Evolutionary conservation across 2,888 invertebrate species (phyloP), one percentile per base, ranked within the genome.

Genomic region (Drosophila kokeensis): DNA sequence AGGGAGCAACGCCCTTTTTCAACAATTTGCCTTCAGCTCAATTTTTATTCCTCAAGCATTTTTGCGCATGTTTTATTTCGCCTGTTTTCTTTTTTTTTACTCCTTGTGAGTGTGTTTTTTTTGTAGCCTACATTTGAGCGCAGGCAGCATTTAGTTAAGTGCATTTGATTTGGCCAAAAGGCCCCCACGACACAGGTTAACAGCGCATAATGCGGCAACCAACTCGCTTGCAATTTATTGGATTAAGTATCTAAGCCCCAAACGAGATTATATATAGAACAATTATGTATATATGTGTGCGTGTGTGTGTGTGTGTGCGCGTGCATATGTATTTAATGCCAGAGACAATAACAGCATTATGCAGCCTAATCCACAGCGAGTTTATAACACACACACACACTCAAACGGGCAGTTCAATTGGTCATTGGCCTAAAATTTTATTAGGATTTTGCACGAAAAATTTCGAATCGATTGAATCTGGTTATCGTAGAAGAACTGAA

Each of bases 261-360:
- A 58, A 65, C 38, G 70, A 66, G 62, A 45, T 45, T 45, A 45
- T 8, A 45, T 45, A 7, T 13, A 27, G 24, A 45, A 24, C 15
- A 45, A 7, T 13, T 24, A 24, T 63, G 69, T 50, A 59, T 13
- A 15, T 45, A 58, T 29, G 48, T 65, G 29, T 32, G 13, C 50
- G 7, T 38, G 11, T 40, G 3, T 27, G 21, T 57, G 40, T 40
- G 8, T 40, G 11, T 34, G 34, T 48, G 55, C 36, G 60, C 38
- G 32, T 66, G 30, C 57, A 48, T 38, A 57, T 45, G 53, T 54
- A 58, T 48, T 42, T 61, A 77, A 71, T 82, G 76, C 55, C 74
- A 72, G 66, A 73, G 79, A 85, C 85, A 81, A 85, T 84, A 86
- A 84, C 71, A 81, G 76, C 81, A 84, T 87, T 85, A 84, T 84